phyloP scores from a whole-genome alignment of 2,888 invertebrate species.

The Mycalesis mineus region DNA sequence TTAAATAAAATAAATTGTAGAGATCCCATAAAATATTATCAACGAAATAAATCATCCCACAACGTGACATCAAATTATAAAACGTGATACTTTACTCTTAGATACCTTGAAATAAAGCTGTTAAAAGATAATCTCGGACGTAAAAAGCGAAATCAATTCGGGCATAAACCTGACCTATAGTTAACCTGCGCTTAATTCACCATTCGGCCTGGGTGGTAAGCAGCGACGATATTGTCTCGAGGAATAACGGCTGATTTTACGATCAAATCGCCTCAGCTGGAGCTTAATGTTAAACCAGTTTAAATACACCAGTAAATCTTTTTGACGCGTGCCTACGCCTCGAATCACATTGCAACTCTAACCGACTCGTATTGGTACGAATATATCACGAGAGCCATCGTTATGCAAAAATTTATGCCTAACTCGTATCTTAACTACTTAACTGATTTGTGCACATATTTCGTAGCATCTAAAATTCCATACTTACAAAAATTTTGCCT shows the following conservation, averaged over 20 bases:
- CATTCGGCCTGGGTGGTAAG: constrained; percentile 64
- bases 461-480: too few relatives aligned
- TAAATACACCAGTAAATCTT: constrained; percentile 75
- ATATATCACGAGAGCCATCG: constrained; percentile 10
- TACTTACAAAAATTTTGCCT: too few relatives aligned
- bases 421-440: too few relatives aligned
- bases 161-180: constrained; percentile 44
- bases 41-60: too few relatives aligned
- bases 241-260: constrained; percentile 68
- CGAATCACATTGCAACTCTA: constrained; percentile 52
- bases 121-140: constrained; percentile 14
- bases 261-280: constrained; percentile 70
- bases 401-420: not conserved
- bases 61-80: too few relatives aligned
- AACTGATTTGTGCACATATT: too few relatives aligned
- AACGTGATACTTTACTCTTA: not conserved
- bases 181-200: constrained; percentile 67
- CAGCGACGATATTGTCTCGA: constrained; percentile 66
- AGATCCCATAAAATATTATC: too few relatives aligned
- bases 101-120: constrained; percentile 10
- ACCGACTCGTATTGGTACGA: too few relatives aligned
- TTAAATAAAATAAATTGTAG: too few relatives aligned
- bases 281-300: constrained; percentile 73
- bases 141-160: constrained; percentile 25
- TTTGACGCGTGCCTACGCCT: constrained; percentile 63